Conservation (phyloP, 2,888 invertebrate species). For the Nemapogon koenigi region DNA sequence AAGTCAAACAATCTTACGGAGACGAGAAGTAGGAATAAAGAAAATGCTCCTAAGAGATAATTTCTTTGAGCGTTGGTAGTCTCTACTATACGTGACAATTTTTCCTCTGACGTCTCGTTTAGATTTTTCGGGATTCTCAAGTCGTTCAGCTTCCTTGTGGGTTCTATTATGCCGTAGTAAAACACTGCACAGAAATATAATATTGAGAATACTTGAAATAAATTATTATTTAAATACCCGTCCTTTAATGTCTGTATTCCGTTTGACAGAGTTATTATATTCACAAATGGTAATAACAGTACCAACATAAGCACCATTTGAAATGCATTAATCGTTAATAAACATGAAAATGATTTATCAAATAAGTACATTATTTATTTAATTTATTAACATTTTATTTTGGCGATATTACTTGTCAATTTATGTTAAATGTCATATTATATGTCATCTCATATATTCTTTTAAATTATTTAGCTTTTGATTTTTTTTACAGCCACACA, state of each 20-base stretch:
- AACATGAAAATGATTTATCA: slow-evolving; percentile 24
- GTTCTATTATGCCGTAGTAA: slow-evolving; percentile 29
- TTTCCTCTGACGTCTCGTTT: slow-evolving; percentile 23
- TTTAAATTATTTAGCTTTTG: no score
- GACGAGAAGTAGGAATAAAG: slow-evolving; percentile 35
- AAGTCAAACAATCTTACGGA: slow-evolving; percentile 33
- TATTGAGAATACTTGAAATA: slow-evolving; percentile 9
- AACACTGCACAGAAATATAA: slow-evolving; percentile 23
- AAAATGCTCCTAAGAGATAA: slow-evolving; percentile 36
- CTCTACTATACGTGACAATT: slow-evolving; percentile 28
- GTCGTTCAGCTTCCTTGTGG: slow-evolving; percentile 26
- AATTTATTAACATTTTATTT: no score
- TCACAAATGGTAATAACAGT: slow-evolving; percentile 28
- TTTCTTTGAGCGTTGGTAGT: slow-evolving; percentile 35
- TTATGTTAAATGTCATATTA: no score
- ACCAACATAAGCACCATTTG: slow-evolving; percentile 36
- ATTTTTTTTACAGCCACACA: no score
- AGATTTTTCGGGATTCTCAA: slow-evolving; percentile 16
- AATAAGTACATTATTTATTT: slow-evolving; percentile 20
- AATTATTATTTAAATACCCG: slow-evolving; percentile 13
- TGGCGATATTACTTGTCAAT: no score
- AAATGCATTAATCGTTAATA: slow-evolving; percentile 20
- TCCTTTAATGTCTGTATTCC: slow-evolving; percentile 21
- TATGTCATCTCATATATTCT: no score
- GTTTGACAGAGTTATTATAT: slow-evolving; percentile 28